phyloP scores from a whole-genome alignment of 2,797 vertebrate genomes.

The Danio kyathit region DNA sequence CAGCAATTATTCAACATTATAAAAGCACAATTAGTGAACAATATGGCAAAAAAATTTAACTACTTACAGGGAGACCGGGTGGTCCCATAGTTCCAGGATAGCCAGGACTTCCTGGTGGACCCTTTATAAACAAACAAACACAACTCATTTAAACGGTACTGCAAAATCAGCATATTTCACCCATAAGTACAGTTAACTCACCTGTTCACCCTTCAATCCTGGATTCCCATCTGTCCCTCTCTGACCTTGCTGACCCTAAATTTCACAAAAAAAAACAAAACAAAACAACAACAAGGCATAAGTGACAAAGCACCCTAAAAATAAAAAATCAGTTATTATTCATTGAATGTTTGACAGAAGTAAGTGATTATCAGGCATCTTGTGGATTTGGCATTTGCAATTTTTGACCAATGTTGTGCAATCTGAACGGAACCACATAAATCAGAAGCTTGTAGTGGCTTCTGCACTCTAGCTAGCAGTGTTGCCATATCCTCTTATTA shows the following conservation, averaged over 20 bases:
- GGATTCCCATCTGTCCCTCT: constrained; percentile 81
- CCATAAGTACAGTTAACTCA: constrained; percentile 67
- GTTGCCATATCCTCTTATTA: too few species aligned
- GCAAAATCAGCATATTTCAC: neutral
- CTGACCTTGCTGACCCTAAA: constrained; percentile 93
- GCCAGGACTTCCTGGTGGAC: constrained; percentile 87
- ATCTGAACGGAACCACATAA: too few species aligned
- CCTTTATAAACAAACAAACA: constrained; percentile 73
- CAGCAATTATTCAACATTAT: neutral
- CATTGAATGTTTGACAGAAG: too few species aligned
- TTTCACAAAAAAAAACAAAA: neutral
- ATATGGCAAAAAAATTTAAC: neutral
- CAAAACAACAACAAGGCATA: neutral
- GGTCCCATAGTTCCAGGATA: constrained; percentile 91
- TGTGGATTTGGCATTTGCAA: too few species aligned
- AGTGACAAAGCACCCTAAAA: neutral
- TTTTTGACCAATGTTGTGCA: too few species aligned
- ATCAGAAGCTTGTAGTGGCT: too few species aligned
- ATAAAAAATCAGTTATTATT: neutral
- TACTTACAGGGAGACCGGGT: constrained; percentile 91
- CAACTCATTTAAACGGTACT: neutral
- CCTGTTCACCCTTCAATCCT: constrained; percentile 92
- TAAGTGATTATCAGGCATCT: too few species aligned
- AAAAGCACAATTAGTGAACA: neutral
- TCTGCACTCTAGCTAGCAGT: too few species aligned